Percentiles rank a stretch among this genome's conserved stretches.
phyloP scores from a whole-genome alignment of 2,888 invertebrate species.

The Altica lythri region DNA sequence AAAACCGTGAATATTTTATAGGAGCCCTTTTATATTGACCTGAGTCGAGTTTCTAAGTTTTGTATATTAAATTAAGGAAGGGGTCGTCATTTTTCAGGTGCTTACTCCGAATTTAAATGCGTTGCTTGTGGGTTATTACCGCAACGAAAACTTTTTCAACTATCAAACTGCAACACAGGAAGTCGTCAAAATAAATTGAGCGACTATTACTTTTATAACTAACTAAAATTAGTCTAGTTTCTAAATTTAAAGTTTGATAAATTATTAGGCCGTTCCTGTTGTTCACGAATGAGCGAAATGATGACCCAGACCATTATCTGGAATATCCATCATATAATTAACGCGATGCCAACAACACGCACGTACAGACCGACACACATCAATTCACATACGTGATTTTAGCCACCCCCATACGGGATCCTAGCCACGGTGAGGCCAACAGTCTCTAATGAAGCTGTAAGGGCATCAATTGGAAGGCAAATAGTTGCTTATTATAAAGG shows the following conservation, averaged over 20 bases:
- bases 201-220: too few species aligned
- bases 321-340: constrained; percentile 50
- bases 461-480: constrained; percentile 34
- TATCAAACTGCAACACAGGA: too few species aligned
- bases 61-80: constrained; percentile 34
- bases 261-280: too few species aligned
- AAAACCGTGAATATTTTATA: constrained; percentile 35
- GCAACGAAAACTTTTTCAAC: too few species aligned
- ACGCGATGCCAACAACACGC: constrained; percentile 44
- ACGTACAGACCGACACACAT: constrained; percentile 38
- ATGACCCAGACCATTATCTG: constrained; percentile 41
- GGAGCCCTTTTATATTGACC: constrained; percentile 34
- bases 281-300: too few species aligned
- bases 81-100: constrained; percentile 11
- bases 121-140: too few species aligned
- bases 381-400: constrained; percentile 12
- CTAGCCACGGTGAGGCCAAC: constrained; percentile 14
- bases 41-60: constrained; percentile 30
- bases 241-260: too few species aligned
- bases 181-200: too few species aligned
- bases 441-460: constrained; percentile 35
- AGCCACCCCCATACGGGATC: constrained; percentile 25
- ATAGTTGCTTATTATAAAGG: constrained; percentile 36
- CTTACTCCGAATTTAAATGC: too few species aligned
- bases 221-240: too few species aligned